phyloP scores from a whole-genome alignment of 2,797 vertebrate species.

The Eulemur mongoz region DNA sequence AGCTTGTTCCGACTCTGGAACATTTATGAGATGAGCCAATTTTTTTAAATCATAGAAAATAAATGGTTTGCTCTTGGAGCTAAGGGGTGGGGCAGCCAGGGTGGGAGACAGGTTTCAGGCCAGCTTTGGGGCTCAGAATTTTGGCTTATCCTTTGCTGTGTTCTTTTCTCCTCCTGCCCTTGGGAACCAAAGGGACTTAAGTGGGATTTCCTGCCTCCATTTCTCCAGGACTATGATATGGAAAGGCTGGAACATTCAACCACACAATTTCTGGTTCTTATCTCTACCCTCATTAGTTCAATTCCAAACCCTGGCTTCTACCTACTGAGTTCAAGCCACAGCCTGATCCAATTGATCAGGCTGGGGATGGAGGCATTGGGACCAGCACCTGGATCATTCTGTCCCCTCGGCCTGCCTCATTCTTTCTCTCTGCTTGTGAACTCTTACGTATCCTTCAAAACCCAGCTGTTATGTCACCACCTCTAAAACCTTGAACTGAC shows the following conservation, averaged over 20 bases:
- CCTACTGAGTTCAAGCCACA: neutral
- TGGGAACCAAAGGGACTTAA: constrained; percentile 15
- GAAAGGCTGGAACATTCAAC: constrained; percentile 22
- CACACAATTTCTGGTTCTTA: neutral
- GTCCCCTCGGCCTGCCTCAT: neutral
- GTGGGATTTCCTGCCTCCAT: constrained; percentile 43
- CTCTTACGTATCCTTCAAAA: neutral
- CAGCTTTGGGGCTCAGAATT: constrained; percentile 20
- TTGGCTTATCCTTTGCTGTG: neutral
- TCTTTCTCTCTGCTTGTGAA: neutral
- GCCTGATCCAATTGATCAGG: neutral
- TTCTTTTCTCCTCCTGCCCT: neutral
- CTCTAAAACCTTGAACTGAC: neutral
- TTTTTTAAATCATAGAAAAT: constrained; percentile 67
- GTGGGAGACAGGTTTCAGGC: constrained; percentile 37
- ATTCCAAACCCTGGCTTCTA: neutral
- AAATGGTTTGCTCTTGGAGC: constrained; percentile 52
- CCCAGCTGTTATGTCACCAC: neutral
- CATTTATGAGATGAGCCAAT: constrained; percentile 67
- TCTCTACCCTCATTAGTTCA: neutral
- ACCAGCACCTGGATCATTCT: neutral
- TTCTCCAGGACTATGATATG: constrained; percentile 8
- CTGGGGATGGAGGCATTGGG: neutral
- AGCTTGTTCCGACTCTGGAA: constrained; percentile 72
- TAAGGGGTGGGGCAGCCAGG: constrained; percentile 22